Base-by-base conservation (phyloP, 2,113 vertebrate species). In the Nicator chloris region DNA sequence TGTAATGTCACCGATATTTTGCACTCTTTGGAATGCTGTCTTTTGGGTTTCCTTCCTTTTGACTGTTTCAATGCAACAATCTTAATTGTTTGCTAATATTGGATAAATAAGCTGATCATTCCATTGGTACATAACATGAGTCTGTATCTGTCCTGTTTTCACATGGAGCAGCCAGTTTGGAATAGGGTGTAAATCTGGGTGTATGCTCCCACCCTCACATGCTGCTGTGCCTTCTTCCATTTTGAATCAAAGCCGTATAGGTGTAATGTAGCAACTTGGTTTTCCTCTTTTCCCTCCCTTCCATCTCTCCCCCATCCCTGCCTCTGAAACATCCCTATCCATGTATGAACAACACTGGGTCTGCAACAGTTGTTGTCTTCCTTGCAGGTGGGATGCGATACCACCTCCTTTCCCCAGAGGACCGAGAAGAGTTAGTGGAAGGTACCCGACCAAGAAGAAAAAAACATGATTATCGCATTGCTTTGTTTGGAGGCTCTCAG, bases 401-500 rank as follows among this genome's bases (percentile, higher is more conserved):
- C 89, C 98, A 99, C 93, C 98, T 99, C 4, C 97, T 99, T 12
- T 99, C 98, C 90, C 98, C 98, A 21, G 98, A 99, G 94, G 99
- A 99, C 88, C 96, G 99, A 81, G 99, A 99, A 97, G 99, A 99
- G 95, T 95, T 99, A 33, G 99, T 99, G 42, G 99, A 99, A 94
- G 99, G 98, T 73, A 99, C 99, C 9, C 98, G 99, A 49, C 99
- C 98, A 8, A 97, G 99, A 86, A 98, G 99, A 78, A 99, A 99
- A 97, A 99, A 99, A 60, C 99, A 99, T 1, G 99, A 99, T 97
- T 99, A 99, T 73, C 98, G 99, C 92, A 99, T 99, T 84, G 99
- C 99, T 77, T 97, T 99, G 47, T 99, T 99, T 95, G 99, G 99
- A 86, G 99, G 99, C 81, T 99, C 99, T 12, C 99, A 99, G 96